Percentiles rank a stretch among this genome's conserved stretches.
These are phyloP conservation scores for Vanessa cardui DNA, from an alignment of 2,888 invertebrate species.

Conservation along the genomic window DNA sequence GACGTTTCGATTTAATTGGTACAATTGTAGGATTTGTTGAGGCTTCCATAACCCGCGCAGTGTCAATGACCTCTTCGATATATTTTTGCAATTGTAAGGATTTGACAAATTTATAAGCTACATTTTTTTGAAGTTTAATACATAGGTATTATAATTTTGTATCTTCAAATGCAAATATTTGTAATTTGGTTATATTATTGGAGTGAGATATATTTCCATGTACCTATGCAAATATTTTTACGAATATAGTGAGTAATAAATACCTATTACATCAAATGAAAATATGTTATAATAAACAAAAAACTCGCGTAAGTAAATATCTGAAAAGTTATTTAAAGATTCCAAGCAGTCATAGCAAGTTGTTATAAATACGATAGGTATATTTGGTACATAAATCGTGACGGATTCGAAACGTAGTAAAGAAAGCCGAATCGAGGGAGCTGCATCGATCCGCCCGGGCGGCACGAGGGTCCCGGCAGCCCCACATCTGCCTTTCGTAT, in stretches of 20 bases:
- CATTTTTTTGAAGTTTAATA: no score
- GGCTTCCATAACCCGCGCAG: constrained; percentile 48
- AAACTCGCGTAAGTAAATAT: no score
- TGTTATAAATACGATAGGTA: neutral
- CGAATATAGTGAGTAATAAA: no score
- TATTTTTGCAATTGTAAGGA: constrained; percentile 12
- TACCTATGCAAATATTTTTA: no score
- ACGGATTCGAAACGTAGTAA: constrained; percentile 23
- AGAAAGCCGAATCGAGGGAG: constrained; percentile 43
- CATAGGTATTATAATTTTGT: no score
- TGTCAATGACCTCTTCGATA: constrained; percentile 60
- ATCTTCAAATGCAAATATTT: no score
- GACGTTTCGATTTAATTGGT: constrained; percentile 69
- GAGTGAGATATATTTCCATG: no score
- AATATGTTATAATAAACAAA: no score
- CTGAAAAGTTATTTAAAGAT: no score
- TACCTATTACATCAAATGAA: no score
- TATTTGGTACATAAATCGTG: constrained; percentile 8
- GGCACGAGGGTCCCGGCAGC: constrained; percentile 38
- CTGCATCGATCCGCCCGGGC: constrained; percentile 72
- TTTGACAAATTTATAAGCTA: neutral
- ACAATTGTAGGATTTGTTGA: constrained; percentile 58
- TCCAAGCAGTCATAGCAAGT: neutral
- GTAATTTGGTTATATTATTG: no score
- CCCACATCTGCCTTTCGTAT: constrained; percentile 40